phyloP scores from a whole-genome alignment of 2,888 invertebrate species.

The Drosophila meridionalis region DNA sequence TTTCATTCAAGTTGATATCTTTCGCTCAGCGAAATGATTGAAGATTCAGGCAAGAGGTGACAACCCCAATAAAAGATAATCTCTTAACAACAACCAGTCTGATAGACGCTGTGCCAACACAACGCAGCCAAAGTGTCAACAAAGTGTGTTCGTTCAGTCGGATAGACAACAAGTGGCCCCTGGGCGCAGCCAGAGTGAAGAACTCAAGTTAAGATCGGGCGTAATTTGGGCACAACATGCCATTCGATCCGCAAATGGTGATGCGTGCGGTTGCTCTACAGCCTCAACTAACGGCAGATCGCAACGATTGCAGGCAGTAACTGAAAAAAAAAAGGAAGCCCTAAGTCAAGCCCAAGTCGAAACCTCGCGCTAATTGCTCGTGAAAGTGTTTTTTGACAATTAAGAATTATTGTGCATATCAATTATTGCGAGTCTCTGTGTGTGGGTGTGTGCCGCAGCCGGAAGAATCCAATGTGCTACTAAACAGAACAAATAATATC shows the following conservation, averaged over 20 bases:
- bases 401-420: conserved; percentile 61
- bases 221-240: conserved; percentile 56
- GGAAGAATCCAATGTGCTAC: conserved; percentile 49
- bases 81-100: conserved; percentile 33
- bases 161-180: conserved; percentile 12
- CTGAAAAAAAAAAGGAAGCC: not conserved
- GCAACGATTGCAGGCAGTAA: conserved; percentile 26
- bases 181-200: not conserved
- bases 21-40: conserved; percentile 13
- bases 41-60: conserved; percentile 49
- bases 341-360: not conserved
- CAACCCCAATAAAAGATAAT: conserved; percentile 54
- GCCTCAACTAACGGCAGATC: conserved; percentile 5
- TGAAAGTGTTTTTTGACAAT: conserved; percentile 47
- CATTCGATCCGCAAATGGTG: conserved; percentile 66
- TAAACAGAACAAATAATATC: not conserved
- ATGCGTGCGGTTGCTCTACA: conserved; percentile 64
- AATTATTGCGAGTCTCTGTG: conserved; percentile 19
- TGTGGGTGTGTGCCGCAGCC: conserved; percentile 26
- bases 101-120: conserved; percentile 33
- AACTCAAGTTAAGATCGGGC: conserved; percentile 68
- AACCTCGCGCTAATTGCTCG: conserved; percentile 53
- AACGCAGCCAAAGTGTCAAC: not conserved
- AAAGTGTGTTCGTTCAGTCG: conserved; percentile 12
- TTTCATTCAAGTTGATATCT: conserved; percentile 12